Conservation (phyloP, 2,113 vertebrate genomes). For the Lagopus muta region DNA sequence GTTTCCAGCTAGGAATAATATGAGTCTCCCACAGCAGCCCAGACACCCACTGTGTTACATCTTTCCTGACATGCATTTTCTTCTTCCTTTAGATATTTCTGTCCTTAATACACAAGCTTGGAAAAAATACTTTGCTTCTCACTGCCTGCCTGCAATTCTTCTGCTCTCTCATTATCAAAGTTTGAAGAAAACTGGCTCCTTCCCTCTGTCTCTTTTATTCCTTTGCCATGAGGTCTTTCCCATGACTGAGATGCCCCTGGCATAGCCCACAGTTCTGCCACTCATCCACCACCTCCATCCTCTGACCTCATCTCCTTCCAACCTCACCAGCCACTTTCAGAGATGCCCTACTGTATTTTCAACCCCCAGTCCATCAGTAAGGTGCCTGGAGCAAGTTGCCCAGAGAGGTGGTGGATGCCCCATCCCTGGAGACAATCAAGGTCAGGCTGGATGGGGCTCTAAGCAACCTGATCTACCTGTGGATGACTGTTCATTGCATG, state of each 20-base stretch:
- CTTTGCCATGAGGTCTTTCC: not conserved
- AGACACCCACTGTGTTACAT: not conserved
- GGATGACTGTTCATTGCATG: no score
- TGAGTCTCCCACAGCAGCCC: not conserved
- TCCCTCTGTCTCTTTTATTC: not conserved
- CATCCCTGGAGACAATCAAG: no score
- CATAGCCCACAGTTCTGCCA: not conserved
- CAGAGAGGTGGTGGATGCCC: no score
- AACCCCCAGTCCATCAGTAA: not conserved
- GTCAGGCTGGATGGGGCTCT: no score
- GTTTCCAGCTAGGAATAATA: slow-evolving; percentile 45
- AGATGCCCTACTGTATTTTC: not conserved
- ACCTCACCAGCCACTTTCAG: not conserved
- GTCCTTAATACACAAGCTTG: not conserved
- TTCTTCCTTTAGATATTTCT: not conserved
- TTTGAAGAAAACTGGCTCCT: not conserved
- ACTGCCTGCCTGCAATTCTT: not conserved
- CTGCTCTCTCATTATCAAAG: not conserved
- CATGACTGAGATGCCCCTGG: not conserved
- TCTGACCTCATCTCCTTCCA: not conserved
- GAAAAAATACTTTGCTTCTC: not conserved
- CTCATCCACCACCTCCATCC: not conserved
- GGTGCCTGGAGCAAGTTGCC: not conserved
- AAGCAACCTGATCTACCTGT: no score
- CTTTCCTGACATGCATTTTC: not conserved